phyloP scores from a whole-genome alignment of 2,888 invertebrate species.

The Drosophila neotestacea region DNA sequence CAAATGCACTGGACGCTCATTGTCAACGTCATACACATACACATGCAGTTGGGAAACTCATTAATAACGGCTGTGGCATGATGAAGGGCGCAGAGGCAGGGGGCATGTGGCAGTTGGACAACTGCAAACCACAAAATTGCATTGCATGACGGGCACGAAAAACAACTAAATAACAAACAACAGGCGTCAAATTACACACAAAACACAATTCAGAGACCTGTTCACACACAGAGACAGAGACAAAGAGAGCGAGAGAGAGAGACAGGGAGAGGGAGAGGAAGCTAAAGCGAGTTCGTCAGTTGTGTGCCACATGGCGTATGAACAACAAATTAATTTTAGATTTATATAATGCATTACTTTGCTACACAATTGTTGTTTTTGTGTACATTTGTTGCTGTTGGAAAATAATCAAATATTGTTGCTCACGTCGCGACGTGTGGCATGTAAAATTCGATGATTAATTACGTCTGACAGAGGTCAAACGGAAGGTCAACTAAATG shows the following conservation, averaged over 20 bases:
- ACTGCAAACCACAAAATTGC: constrained; percentile 76
- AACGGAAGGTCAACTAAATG: constrained; percentile 21
- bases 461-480: constrained; percentile 60
- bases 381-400: constrained; percentile 14
- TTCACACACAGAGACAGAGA: constrained; percentile 9
- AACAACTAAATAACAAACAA: constrained; percentile 81
- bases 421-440: constrained; percentile 48
- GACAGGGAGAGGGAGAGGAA: background rate
- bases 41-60: constrained; percentile 58
- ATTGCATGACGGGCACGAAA: constrained; percentile 74
- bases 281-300: constrained; percentile 2
- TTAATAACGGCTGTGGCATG: constrained; percentile 60
- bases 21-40: constrained; percentile 29
- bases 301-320: constrained; percentile 56
- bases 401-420: constrained; percentile 75
- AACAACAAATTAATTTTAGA: constrained; percentile 79
- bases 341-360: constrained; percentile 50
- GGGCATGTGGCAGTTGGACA: constrained; percentile 28
- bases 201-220: constrained; percentile 42
- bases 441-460: constrained; percentile 69
- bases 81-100: background rate
- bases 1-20: constrained; percentile 46
- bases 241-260: background rate
- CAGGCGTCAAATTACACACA: constrained; percentile 80
- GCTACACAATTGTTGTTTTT: constrained; percentile 22